Base-by-base conservation (phyloP, 64 coral and sea anemone species). In the Pocillopora verrucosa region DNA sequence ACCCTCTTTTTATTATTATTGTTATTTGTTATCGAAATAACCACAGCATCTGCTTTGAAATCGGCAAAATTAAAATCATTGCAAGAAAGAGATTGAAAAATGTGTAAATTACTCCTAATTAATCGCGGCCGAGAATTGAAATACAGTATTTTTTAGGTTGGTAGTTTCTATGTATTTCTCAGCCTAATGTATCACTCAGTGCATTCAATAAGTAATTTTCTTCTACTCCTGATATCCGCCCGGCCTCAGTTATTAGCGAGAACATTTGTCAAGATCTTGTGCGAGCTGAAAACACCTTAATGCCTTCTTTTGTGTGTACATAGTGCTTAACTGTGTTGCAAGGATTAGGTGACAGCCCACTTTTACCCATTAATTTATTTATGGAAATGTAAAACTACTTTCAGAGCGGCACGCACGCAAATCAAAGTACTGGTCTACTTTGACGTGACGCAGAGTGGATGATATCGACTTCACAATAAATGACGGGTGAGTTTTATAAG, bases 41-140 rank as follows among this genome's bases (percentile, higher is more conserved):
- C 82, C 63, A 56, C 63, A 57, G 82, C 82, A 85, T 85, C 82
- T 85, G 82, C 45, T 85, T 65, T 72, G 61, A 85, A 85, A 85
- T 56, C 72, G 82, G 20, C 65, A 65, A 85, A 70, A 85, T 85
- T 85, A 68, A 85, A 67, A 83, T 83, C 65, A 85, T 19, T 72
- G 82, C 38, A 56, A 70, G 65, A 85, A 85, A 85, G 36, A 85
- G 82, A 70, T 85, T 85, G 63, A 85, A 62, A 85, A 85, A 26
- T 85, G n/a, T 72, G 82, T 85, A 58, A 85, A 85, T 37, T 85
- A 26, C 37, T 37, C 36, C 16, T 85, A 38, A 85, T 85, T 69
- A 85, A 85, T 72, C 57, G 64, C 25, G 11, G 82, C 64, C 15
- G 41, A 12, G 37, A 72, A 85, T 72, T 85, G 82, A 85, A 85